phyloP scores from a whole-genome alignment of 2,797 vertebrate genomes.

The Neoniphon sammara region DNA sequence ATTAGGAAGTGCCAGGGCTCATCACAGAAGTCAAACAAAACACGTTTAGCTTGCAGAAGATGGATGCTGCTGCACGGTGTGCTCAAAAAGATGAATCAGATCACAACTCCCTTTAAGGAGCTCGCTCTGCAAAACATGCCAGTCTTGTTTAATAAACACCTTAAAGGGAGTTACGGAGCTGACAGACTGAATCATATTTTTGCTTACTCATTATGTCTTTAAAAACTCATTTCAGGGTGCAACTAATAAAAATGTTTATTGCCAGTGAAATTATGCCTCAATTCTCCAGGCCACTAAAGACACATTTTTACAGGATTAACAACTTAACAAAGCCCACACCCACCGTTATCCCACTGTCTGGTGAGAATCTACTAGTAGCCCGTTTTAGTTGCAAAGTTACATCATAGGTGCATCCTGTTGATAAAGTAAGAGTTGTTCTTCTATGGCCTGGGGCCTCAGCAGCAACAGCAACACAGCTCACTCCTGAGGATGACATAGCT shows the following conservation, averaged over 20 bases:
- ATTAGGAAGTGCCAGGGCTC: too few relatives aligned
- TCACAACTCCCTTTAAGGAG: too few relatives aligned
- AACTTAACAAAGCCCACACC: constrained; percentile 54
- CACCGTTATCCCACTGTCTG: constrained; percentile 58
- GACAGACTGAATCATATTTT: too few relatives aligned
- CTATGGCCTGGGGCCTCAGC: constrained; percentile 1
- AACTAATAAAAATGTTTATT: constrained; percentile 10
- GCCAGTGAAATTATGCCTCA: constrained; percentile 32
- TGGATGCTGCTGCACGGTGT: too few relatives aligned
- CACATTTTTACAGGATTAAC: constrained; percentile 56
- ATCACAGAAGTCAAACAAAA: too few relatives aligned
- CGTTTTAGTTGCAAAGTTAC: constrained; percentile 65
- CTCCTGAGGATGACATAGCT: constrained; percentile 11
- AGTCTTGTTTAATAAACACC: too few relatives aligned
- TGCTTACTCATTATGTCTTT: background rate
- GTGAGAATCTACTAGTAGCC: constrained; percentile 62
- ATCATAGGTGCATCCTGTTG: constrained; percentile 67
- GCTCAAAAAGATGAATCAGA: too few relatives aligned
- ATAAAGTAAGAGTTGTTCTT: constrained; percentile 54
- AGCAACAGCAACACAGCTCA: constrained; percentile 11
- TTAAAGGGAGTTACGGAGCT: too few relatives aligned
- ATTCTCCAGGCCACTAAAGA: constrained; percentile 18
- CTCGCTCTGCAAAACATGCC: too few relatives aligned
- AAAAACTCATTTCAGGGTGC: background rate
- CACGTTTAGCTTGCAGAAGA: too few relatives aligned